Base-by-base conservation (phyloP, 2,113 vertebrate genomes). In the Gymnobelideus leadbeateri region DNA sequence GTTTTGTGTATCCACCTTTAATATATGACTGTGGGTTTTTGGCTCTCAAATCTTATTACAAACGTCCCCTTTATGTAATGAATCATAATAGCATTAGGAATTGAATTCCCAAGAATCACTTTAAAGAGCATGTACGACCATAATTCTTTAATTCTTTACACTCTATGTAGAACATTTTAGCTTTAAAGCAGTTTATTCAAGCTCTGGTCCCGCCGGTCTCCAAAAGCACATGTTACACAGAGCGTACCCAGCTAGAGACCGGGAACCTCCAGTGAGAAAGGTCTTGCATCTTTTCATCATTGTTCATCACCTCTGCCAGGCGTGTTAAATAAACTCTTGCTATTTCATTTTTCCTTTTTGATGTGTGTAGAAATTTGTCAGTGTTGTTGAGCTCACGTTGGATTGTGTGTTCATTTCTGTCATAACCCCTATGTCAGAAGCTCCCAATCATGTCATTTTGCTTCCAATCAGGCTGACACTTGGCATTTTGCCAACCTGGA, bases 371-470 rank as follows among this genome's bases (percentile, higher is more conserved):
- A 2, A 7, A 90, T 93, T 94, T 84, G 50, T 94, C 52, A 93
- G 89, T 2, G 14, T 68, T 68, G 61, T 37, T 12, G 43, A 91
- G 51, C 93, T 95, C 93, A 77, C 37, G 24, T 50, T 51, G 7
- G 37, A 55, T 12, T 46, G 0, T 89, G 31, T 96, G 37, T 92
- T 91, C 95, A 3, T 61, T 93, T 94, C 55, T 93, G 26, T 51
- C 89, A 91, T 68, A 93, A 94, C n/a, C 43, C 89, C 90, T 96
- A 57, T 92, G 94, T 95, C 89, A 96, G 47, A 96, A 46, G 19
- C 57, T 96, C 91, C 68, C 91, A 94, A 24, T 90, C 94, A 25
- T 68, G 61, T 68, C 61, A 68, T 68, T 94, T 89, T 93, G 9
- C 91, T 10, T 68, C 55, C 96, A 93, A 61, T 91, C 84, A 89